Base-by-base conservation (phyloP, 53 echinoderm and acorn worm genomes). In the Echinometra lucunter region DNA sequence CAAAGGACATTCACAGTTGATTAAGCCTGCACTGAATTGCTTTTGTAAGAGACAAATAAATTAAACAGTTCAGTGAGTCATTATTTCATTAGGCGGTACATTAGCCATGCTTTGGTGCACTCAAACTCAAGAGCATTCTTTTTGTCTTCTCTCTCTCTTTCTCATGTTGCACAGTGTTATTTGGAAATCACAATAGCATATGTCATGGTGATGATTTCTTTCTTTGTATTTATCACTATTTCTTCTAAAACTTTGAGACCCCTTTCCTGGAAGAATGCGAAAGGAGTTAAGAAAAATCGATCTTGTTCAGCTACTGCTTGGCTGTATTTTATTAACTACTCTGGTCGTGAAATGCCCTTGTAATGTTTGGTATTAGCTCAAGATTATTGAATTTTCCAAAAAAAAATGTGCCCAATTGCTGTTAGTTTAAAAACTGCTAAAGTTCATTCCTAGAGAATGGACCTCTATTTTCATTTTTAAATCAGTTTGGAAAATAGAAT, bases 31-130 rank as follows among this genome's bases (percentile, higher is more conserved):
- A 38, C 60, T 58, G 38, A 89, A 89, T 89, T 57, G 60, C 89
- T 85, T 85, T 85, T 89, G 89, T 89, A 60, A 60, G 89, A 89
- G 89, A 89, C 89, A 89, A 60, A 60, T 89, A 58, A 89, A 89
- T 58, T 89, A 58, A 57, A 89, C 38, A 37, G 60, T 58, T 60
- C 60, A 58, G 37, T 89, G 89, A 89, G 40, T 89, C 60, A 60
- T 38, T 58, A 89, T 89, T 89, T 58, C 19, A 58, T 89, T 40
- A 89, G 40, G 8, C 60, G 60, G 17, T 27, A 34, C 60, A 89
- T 89, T 89, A 89, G 89, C 89, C 37, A 58, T 16, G 6, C 89
- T 37, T 58, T 19, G 60, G 19, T 89, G 58, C 37, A 37, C 25
- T 89, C 85, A n/a, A 85, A 85, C 1, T 85, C n/a, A 28, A 85